These are phyloP conservation scores for Saturnia japonica DNA, from an alignment of 2,888 invertebrate genomes.

Conservation along the genomic window DNA sequence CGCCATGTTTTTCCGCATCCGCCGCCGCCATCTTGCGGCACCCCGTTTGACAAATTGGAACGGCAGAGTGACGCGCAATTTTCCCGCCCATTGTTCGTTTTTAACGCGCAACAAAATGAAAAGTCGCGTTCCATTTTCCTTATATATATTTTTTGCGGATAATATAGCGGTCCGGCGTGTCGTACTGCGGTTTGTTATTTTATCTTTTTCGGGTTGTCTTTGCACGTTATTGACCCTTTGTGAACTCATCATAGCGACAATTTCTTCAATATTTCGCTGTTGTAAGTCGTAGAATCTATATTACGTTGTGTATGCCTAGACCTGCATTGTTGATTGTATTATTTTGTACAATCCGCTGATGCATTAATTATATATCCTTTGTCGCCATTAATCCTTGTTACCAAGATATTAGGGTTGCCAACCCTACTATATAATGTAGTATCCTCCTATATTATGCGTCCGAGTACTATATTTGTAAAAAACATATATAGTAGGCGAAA, in stretches of 20 bases:
- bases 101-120: constrained; percentile 79
- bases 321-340: background rate
- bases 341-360: background rate
- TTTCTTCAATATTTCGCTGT: constrained; percentile 1
- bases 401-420: too few species aligned
- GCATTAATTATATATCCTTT: background rate
- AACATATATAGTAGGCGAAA: too few species aligned
- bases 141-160: constrained; percentile 56
- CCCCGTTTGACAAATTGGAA: constrained; percentile 81
- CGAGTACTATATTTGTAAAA: too few species aligned
- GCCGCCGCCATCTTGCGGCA: constrained; percentile 76
- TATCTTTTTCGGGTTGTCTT: constrained; percentile 56
- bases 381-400: background rate
- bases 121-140: constrained; percentile 72
- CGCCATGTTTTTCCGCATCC: constrained; percentile 70
- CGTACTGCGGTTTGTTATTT: constrained; percentile 49
- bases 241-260: constrained; percentile 46
- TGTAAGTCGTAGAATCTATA: constrained; percentile 14
- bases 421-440: too few species aligned
- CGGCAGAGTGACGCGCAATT: constrained; percentile 81
- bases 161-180: constrained; percentile 58
- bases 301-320: background rate
- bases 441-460: too few species aligned
- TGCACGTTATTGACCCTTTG: constrained; percentile 66
- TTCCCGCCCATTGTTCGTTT: constrained; percentile 80